phyloP scores from a whole-genome alignment of 2,113 vertebrate species.

The Callithrix jacchus region DNA sequence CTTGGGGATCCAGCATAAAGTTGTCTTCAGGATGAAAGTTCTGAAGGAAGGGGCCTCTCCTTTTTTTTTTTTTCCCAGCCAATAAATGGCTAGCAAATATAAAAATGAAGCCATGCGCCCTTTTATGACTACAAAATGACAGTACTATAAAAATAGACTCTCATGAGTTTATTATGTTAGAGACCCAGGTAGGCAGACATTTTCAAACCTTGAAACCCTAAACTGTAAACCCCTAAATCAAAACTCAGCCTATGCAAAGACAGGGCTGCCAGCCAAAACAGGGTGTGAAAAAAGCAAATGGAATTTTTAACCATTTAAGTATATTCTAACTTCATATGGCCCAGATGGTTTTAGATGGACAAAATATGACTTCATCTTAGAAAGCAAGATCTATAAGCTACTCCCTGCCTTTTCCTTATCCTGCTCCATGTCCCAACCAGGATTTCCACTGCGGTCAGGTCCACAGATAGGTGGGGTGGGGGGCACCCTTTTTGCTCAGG shows the following conservation, averaged over 20 bases:
- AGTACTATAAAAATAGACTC: background rate
- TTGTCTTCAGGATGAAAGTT: background rate
- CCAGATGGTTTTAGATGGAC: background rate
- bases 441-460: background rate
- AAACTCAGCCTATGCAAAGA: background rate
- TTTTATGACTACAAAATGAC: background rate
- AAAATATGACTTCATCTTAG: background rate
- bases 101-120: background rate
- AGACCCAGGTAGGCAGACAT: background rate
- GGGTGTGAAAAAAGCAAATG: background rate
- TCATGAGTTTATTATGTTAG: background rate
- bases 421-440: background rate
- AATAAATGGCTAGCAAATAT: background rate
- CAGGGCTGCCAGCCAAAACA: background rate
- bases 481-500: background rate
- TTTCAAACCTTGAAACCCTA: background rate
- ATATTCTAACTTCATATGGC: background rate
- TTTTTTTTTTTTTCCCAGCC: background rate
- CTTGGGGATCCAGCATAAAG: background rate
- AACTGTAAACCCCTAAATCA: background rate
- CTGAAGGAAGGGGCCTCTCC: background rate
- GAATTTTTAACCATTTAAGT: background rate
- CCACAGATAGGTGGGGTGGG: background rate
- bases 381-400: background rate
- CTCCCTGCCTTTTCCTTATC: background rate